These are phyloP conservation scores for Abrostola triplasia DNA, from an alignment of 2,888 invertebrate genomes.

Conservation along the genomic window DNA sequence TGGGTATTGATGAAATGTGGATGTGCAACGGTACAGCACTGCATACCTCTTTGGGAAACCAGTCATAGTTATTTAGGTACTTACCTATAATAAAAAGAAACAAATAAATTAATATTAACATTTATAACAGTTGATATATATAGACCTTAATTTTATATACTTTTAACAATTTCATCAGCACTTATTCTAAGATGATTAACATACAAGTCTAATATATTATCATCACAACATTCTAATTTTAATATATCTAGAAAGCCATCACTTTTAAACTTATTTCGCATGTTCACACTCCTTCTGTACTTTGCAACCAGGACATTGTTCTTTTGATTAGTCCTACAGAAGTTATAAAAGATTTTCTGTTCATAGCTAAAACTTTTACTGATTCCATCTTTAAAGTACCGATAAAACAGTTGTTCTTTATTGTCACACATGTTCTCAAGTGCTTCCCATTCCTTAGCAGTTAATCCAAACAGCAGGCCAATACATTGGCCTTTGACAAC, in stretches of 20 bases:
- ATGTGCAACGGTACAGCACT: too few relatives aligned
- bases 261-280: slow-evolving; percentile 73
- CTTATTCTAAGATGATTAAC: slow-evolving; percentile 58
- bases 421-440: slow-evolving; percentile 73
- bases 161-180: slow-evolving; percentile 1
- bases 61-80: too few relatives aligned
- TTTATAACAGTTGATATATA: not conserved
- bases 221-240: slow-evolving; percentile 72
- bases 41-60: too few relatives aligned
- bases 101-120: not conserved
- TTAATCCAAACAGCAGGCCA: slow-evolving; percentile 76
- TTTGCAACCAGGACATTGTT: slow-evolving; percentile 72
- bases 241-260: slow-evolving; percentile 77
- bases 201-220: slow-evolving; percentile 71
- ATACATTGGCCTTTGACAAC: slow-evolving; percentile 72
- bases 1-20: too few relatives aligned
- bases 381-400: slow-evolving; percentile 81
- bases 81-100: not conserved
- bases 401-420: slow-evolving; percentile 80
- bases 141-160: not conserved
- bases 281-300: slow-evolving; percentile 74
- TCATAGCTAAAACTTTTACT: slow-evolving; percentile 70
- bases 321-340: slow-evolving; percentile 76
- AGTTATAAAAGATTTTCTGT: slow-evolving; percentile 83
- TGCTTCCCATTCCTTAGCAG: slow-evolving; percentile 74